phyloP scores from a whole-genome alignment of 2,888 invertebrate species.

The Apamea sordens region DNA sequence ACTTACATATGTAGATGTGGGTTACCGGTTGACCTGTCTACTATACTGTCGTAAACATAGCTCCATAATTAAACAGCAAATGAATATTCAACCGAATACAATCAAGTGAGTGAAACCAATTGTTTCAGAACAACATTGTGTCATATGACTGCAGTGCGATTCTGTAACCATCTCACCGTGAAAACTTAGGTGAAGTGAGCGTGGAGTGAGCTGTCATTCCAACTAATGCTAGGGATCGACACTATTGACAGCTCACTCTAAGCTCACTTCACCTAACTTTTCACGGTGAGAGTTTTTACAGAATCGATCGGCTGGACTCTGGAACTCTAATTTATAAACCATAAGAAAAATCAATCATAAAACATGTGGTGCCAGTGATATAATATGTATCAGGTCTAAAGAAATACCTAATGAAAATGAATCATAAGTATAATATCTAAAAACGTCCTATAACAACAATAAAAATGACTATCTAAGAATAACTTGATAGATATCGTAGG shows the following conservation, averaged over 20 bases:
- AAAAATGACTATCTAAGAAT: not conserved
- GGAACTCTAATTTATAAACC: not conserved
- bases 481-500: slow-evolving; percentile 2
- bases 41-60: slow-evolving; percentile 1
- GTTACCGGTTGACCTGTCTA: slow-evolving; percentile 22
- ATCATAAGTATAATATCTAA: not conserved
- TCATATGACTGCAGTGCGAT: no score
- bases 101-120: slow-evolving; percentile 14
- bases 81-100: slow-evolving; percentile 36
- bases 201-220: no score
- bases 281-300: no score
- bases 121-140: slow-evolving; percentile 6
- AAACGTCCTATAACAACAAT: not conserved
- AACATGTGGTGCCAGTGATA: not conserved
- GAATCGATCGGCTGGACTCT: no score
- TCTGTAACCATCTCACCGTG: no score
- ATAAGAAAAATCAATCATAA: not conserved
- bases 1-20: not conserved
- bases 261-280: no score
- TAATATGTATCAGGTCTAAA: not conserved
- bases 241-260: no score
- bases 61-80: not conserved
- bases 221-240: no score
- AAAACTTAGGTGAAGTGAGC: no score
- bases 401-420: not conserved